phyloP scores from a whole-genome alignment of 2,888 invertebrate species.

The Eucera pruinosa region DNA sequence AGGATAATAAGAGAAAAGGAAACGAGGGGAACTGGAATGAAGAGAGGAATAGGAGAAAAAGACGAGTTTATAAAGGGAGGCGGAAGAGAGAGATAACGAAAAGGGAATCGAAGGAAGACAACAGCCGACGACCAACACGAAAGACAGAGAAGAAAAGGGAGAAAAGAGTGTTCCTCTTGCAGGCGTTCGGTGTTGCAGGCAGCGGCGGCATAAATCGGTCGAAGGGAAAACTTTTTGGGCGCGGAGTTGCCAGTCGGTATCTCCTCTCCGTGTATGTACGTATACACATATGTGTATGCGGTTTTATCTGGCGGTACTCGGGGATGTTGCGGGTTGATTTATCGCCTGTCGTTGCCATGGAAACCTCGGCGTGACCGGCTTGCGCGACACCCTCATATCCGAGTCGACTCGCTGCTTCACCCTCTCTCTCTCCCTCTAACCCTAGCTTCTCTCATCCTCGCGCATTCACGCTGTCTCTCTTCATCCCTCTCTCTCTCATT shows the following conservation, averaged over 20 bases:
- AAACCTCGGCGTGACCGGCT: conserved; percentile 83
- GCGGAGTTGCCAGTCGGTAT: conserved; percentile 73
- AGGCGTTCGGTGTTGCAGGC: conserved; percentile 58
- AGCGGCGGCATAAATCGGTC: conserved; percentile 73
- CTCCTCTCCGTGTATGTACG: conserved; percentile 50
- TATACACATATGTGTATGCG: conserved; percentile 77
- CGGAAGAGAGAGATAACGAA: neutral
- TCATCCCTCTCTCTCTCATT: conserved; percentile 5
- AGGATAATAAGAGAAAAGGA: conserved; percentile 48
- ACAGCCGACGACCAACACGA: neutral
- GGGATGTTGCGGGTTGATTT: conserved; percentile 84
- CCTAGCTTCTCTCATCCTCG: conserved; percentile 26
- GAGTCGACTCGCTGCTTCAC: conserved; percentile 77
- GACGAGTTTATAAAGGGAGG: conserved; percentile 40
- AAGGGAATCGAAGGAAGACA: neutral
- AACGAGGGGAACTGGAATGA: conserved; percentile 50
- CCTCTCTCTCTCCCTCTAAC: conserved; percentile 58
- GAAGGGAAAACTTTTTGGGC: conserved; percentile 74
- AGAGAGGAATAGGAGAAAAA: conserved; percentile 45
- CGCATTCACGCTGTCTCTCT: conserved; percentile 36
- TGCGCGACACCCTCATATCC: conserved; percentile 84
- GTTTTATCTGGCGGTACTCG: conserved; percentile 82
- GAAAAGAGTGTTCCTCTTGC: conserved; percentile 49
- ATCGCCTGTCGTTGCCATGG: conserved; percentile 83
- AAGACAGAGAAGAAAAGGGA: conserved; percentile 18